Conservation (phyloP, 1,140 invertebrate species). For the Stenopsyche tienmushanensis region DNA sequence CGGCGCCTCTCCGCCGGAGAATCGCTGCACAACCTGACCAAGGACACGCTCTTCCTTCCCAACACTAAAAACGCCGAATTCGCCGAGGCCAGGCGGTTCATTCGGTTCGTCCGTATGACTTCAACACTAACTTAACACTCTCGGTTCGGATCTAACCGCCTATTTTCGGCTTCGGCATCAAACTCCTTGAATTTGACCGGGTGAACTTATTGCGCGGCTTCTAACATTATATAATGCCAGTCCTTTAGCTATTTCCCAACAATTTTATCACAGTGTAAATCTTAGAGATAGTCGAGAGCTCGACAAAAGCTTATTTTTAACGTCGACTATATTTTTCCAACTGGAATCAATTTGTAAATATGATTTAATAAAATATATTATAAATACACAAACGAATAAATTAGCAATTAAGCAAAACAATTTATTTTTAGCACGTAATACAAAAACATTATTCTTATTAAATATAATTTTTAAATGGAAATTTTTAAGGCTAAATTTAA, state of each 20-base stretch:
- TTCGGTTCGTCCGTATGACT: conserved; percentile 7
- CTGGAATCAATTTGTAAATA: no score
- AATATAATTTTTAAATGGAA: not conserved
- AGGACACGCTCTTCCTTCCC: not conserved
- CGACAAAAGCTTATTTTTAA: no score
- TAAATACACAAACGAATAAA: no score
- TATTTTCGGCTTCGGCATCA: not conserved
- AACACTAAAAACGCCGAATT: not conserved
- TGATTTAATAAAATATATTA: no score
- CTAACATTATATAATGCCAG: not conserved
- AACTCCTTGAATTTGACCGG: not conserved
- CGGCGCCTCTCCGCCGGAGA: conserved; percentile 10
- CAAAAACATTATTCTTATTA: not conserved
- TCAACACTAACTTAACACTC: not conserved
- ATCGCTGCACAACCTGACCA: not conserved
- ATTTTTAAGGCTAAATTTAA: not conserved
- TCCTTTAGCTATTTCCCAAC: not conserved
- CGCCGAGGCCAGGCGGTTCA: not conserved
- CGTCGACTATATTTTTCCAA: no score
- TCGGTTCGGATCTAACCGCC: not conserved
- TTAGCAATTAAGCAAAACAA: no score
- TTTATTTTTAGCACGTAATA: not conserved
- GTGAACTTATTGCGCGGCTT: not conserved
- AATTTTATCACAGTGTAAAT: not conserved
- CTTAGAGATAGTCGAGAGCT: not conserved